These are phyloP conservation scores for Tinamus major DNA, from an alignment of 2,797 vertebrate genomes.

Conservation along the genomic window DNA sequence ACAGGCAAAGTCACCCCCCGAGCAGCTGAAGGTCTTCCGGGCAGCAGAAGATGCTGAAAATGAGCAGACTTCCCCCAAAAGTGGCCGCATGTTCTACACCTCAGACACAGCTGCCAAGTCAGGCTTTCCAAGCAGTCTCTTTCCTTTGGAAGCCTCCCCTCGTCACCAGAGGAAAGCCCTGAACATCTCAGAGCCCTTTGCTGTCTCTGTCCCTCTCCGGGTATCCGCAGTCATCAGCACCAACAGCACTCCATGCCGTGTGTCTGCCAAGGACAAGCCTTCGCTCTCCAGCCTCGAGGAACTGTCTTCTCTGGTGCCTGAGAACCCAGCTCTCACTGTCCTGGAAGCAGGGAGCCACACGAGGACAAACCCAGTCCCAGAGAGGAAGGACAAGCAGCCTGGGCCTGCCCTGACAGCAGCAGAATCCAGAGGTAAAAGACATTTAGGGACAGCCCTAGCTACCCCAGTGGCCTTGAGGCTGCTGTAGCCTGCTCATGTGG, in stretches of 20 bases:
- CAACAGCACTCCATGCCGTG: constrained; percentile 93
- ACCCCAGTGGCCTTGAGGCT: neutral
- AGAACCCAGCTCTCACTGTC: constrained; percentile 11
- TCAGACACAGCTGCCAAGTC: constrained; percentile 86
- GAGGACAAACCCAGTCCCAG: constrained; percentile 19
- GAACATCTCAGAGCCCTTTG: constrained; percentile 97
- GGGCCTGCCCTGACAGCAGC: constrained; percentile 19
- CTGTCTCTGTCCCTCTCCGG: constrained; percentile 92
- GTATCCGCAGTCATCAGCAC: constrained; percentile 96
- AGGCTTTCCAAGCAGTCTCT: constrained; percentile 91
- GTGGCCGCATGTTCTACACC: constrained; percentile 92
- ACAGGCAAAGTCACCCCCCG: constrained; percentile 85
- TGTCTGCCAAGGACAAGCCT: constrained; percentile 84
- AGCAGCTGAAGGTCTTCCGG: constrained; percentile 96
- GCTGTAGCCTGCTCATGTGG: neutral
- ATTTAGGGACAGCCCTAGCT: neutral
- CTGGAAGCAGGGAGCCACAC: constrained; percentile 5
- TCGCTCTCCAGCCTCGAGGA: constrained; percentile 82
- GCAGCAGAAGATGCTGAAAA: constrained; percentile 85
- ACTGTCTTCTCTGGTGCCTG: constrained; percentile 74
- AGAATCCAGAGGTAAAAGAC: constrained; percentile 36
- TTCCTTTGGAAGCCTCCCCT: constrained; percentile 93
- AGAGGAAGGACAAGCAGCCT: constrained; percentile 51
- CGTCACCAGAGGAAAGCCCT: constrained; percentile 93
- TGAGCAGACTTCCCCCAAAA: constrained; percentile 90